A percentile compares a stretch with the other conserved stretches of the same genome.
These are phyloP conservation scores for Brachylomia viminalis DNA, from an alignment of 2,888 invertebrate species.

Conservation along the genomic window DNA sequence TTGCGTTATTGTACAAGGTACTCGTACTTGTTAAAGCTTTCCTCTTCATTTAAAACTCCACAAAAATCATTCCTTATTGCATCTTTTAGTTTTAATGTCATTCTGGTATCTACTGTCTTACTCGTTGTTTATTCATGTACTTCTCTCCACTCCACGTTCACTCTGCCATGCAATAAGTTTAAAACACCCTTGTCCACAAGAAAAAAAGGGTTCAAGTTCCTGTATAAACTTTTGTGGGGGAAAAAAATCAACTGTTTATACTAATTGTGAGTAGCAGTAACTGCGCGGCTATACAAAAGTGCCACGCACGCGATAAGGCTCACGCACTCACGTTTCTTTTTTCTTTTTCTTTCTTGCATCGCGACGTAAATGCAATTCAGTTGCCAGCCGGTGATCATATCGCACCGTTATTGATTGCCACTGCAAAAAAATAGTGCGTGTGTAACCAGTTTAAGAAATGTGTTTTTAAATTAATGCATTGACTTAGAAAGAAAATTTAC, in stretches of 20 bases:
- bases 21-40: not conserved
- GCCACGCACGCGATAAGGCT: conserved; percentile 57
- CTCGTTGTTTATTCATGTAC: not conserved
- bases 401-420: conserved; percentile 56
- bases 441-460: conserved; percentile 46
- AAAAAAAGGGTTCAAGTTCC: conserved; percentile 25
- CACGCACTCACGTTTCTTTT: conserved; percentile 53
- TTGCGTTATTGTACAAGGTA: not conserved
- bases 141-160: not conserved
- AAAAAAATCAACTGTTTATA: conserved; percentile 50
- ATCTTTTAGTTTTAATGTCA: not conserved
- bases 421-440: conserved; percentile 63
- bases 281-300: conserved; percentile 32
- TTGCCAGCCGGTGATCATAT: conserved; percentile 53
- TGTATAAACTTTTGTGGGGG: conserved; percentile 32
- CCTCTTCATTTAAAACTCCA: not conserved
- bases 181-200: conserved; percentile 9
- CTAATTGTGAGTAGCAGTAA: conserved; percentile 62
- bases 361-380: conserved; percentile 56
- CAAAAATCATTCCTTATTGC: not conserved
- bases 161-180: not conserved
- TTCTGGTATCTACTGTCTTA: not conserved
- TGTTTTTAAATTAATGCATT: conserved; percentile 43
- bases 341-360: conserved; percentile 38
- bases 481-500: conserved; percentile 33